Conservation (phyloP, 2,113 vertebrate genomes). For the Ammodramus savannarum region DNA sequence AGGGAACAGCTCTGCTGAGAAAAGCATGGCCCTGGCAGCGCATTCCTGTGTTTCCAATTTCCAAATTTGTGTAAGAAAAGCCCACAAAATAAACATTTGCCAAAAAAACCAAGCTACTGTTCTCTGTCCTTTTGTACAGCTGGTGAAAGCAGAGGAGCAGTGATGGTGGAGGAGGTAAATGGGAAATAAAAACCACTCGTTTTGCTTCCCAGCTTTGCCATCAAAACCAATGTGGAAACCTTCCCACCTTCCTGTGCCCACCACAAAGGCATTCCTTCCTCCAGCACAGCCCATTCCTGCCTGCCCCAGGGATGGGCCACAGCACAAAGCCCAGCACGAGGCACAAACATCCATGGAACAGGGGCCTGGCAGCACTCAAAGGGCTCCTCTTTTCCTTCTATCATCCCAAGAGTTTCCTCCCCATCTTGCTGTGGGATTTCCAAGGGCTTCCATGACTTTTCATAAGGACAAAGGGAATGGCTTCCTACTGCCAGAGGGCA, state of each 20-base stretch:
- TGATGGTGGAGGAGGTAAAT: not conserved
- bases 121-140: not conserved
- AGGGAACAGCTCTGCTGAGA: not conserved
- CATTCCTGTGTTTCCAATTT: not conserved
- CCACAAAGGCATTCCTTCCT: not conserved
- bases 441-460: not conserved
- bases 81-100: not conserved
- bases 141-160: not conserved
- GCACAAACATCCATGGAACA: not conserved
- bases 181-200: not conserved
- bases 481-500: not conserved
- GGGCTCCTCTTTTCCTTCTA: rapidly evolving
- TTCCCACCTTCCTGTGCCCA: not conserved
- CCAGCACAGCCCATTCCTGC: not conserved
- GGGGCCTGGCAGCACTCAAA: not conserved
- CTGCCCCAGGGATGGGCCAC: rapidly evolving
- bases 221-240: not conserved
- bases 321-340: not conserved
- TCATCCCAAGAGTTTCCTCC: not conserved
- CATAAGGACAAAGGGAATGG: too few species aligned
- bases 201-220: not conserved
- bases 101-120: not conserved
- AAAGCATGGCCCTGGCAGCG: rapidly evolving
- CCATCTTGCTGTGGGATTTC: not conserved
- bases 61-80: not conserved